A percentile compares a stretch with the other conserved stretches of the same genome.
These are phyloP conservation scores for Acrobasis consociella DNA, from an alignment of 2,888 invertebrate genomes.

Conservation along the genomic window DNA sequence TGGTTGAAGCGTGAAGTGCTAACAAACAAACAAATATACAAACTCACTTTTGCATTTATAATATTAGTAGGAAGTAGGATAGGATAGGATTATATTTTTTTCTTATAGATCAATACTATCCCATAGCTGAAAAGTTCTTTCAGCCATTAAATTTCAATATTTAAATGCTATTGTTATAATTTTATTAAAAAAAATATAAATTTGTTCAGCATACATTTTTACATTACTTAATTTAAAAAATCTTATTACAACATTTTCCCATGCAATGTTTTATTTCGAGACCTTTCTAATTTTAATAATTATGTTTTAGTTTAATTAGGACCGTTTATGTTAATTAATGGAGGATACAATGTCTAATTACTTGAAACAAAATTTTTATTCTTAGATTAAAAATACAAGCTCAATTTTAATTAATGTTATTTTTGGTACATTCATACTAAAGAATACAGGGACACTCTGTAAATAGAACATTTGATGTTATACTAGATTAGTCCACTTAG, in stretches of 20 bases:
- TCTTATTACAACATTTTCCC: background rate
- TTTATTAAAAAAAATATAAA: too few relatives aligned
- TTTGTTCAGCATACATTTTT: background rate
- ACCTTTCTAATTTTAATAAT: background rate
- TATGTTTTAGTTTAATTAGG: slow-evolving; percentile 16
- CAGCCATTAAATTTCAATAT: too few relatives aligned
- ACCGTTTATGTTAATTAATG: slow-evolving; percentile 9
- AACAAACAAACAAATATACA: too few relatives aligned
- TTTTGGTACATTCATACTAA: background rate
- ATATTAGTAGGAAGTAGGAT: too few relatives aligned
- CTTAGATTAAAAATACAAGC: background rate
- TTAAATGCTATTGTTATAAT: too few relatives aligned
- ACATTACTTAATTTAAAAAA: background rate
- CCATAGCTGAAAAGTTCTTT: too few relatives aligned
- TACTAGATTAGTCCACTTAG: too few relatives aligned
- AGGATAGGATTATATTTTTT: too few relatives aligned
- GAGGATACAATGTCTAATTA: background rate
- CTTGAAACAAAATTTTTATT: background rate
- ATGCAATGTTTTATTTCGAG: background rate
- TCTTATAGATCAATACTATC: too few relatives aligned
- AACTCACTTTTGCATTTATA: too few relatives aligned
- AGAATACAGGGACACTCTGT: background rate
- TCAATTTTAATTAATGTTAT: background rate
- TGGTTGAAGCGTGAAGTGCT: too few relatives aligned
- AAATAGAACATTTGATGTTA: too few relatives aligned